Evolutionary conservation across 2,113 vertebrate genomes (phyloP).

Genomic region (Nothocercus nigrocapillus): DNA sequence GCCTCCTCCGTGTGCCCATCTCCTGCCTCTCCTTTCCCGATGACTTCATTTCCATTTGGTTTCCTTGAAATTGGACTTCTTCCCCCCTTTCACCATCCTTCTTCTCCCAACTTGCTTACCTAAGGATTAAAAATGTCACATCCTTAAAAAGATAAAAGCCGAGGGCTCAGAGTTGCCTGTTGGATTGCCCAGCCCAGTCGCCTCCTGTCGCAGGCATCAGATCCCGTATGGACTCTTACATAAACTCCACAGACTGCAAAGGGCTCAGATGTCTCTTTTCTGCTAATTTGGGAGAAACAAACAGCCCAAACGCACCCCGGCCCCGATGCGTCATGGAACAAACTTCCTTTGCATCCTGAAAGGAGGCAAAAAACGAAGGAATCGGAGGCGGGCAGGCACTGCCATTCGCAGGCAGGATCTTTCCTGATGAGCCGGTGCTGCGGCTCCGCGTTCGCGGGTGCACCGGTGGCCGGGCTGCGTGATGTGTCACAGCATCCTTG

Average conservation of each 20-base stretch:
- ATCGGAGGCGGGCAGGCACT: not conserved
- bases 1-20: not conserved
- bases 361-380: not conserved
- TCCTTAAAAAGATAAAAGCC: not conserved
- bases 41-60: not conserved
- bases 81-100: not conserved
- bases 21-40: not conserved
- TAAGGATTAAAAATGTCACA: not conserved
- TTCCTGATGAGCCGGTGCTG: not conserved
- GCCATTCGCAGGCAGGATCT: not conserved
- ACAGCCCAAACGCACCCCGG: rapidly evolving
- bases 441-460: not conserved
- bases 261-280: not conserved
- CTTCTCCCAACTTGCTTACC: not conserved
- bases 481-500: not conserved
- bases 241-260: not conserved
- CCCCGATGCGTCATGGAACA: not conserved
- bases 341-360: not conserved
- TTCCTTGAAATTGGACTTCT: not conserved
- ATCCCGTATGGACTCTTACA: not conserved
- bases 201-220: not conserved
- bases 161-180: rapidly evolving
- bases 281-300: not conserved
- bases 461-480: not conserved
- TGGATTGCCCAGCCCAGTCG: rapidly evolving